Conservation (phyloP, 2,888 invertebrate genomes). For the Tyria jacobaeae region DNA sequence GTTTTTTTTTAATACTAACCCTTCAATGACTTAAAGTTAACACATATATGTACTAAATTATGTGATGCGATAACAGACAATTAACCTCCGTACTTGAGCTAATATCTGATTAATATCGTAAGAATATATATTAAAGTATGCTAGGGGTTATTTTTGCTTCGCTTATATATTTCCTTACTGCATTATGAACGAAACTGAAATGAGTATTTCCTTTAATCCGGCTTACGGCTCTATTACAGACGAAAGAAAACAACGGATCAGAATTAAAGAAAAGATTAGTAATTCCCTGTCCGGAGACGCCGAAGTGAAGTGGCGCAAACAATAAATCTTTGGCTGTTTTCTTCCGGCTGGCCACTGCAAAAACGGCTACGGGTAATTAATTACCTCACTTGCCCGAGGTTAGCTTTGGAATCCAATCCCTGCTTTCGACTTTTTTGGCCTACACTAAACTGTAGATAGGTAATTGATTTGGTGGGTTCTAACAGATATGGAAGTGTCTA, state of each 20-base stretch:
- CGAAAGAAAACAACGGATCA: constrained; percentile 77
- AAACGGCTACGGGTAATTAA: constrained; percentile 81
- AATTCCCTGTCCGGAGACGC: constrained; percentile 69
- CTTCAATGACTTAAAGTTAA: neutral
- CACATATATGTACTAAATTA: too few species aligned
- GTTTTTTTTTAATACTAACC: neutral
- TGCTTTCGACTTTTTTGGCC: constrained; percentile 78
- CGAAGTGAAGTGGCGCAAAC: constrained; percentile 70
- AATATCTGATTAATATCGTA: constrained; percentile 38
- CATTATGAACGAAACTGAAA: constrained; percentile 69
- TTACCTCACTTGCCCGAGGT: constrained; percentile 72
- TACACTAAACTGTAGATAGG: constrained; percentile 64
- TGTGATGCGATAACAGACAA: constrained; percentile 17
- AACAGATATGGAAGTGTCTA: constrained; percentile 35
- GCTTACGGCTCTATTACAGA: constrained; percentile 73
- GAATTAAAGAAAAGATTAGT: constrained; percentile 82
- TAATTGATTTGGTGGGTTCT: constrained; percentile 63
- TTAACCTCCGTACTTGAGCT: constrained; percentile 24
- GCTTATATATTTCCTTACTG: constrained; percentile 54
- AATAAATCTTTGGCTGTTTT: constrained; percentile 79
- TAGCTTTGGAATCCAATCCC: constrained; percentile 78
- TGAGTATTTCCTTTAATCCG: constrained; percentile 71
- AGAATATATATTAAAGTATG: constrained; percentile 2
- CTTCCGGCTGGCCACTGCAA: constrained; percentile 75
- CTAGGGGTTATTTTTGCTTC: constrained; percentile 28